These are phyloP conservation scores for Trididemnum miniatum DNA, from an alignment of 23 tunicate species.

Conservation along the genomic window DNA sequence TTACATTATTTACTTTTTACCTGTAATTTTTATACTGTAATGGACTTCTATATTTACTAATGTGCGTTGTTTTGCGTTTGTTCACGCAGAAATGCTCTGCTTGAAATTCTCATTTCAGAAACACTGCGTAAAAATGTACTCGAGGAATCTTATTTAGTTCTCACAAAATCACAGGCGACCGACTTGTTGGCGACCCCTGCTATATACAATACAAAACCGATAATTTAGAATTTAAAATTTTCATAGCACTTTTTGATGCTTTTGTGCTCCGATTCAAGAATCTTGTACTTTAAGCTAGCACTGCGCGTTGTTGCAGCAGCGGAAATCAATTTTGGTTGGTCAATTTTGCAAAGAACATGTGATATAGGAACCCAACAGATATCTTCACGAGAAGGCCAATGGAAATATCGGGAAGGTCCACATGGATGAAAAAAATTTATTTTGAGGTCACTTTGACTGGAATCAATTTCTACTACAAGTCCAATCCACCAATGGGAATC, in stretches of 20 bases:
- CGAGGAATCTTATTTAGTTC: background rate
- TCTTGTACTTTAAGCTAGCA: background rate
- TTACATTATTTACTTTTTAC: too few species aligned
- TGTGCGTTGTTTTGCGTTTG: too few species aligned
- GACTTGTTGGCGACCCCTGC: background rate
- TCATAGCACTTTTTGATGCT: slow-evolving; percentile 4
- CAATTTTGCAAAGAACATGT: slow-evolving; percentile 10
- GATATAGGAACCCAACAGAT: slow-evolving; percentile 2
- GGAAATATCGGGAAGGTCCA: slow-evolving; percentile 16
- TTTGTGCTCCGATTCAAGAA: slow-evolving; percentile 15
- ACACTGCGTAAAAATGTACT: background rate
- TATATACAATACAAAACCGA: background rate
- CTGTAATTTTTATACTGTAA: too few species aligned
- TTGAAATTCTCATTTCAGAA: background rate
- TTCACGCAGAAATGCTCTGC: too few species aligned
- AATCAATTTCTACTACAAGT: slow-evolving; percentile 12
- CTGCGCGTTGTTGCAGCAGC: background rate
- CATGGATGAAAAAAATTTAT: slow-evolving; percentile 2
- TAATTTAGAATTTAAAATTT: background rate
- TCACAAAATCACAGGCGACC: background rate
- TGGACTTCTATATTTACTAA: too few species aligned
- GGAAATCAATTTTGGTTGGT: slow-evolving; percentile 7
- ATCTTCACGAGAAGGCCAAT: slow-evolving; percentile 17
- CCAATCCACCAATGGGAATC: slow-evolving; percentile 19
- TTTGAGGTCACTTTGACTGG: background rate